Percentiles rank a stretch among this genome's conserved stretches.
Evolutionary conservation across 2,888 invertebrate genomes (phyloP).

Genomic region (Synanthedon tipuliformis): DNA sequence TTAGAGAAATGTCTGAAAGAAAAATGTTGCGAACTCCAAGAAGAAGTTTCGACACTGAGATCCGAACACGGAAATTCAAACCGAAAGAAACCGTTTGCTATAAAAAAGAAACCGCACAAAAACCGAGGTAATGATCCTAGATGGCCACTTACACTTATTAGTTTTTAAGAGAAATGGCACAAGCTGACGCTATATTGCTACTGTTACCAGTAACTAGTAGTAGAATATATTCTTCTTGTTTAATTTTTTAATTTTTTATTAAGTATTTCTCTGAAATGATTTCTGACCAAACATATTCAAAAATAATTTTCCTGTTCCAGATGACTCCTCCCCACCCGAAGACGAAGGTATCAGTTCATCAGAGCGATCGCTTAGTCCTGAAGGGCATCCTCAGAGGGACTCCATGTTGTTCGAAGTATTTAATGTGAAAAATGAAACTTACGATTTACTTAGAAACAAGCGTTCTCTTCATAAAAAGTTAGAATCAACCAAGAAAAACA

Average conservation of each 20-base stretch:
- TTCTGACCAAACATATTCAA: not conserved
- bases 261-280: not conserved
- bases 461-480: slow-evolving; percentile 49
- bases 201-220: no score
- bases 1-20: slow-evolving; percentile 81
- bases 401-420: slow-evolving; percentile 73
- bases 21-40: slow-evolving; percentile 79
- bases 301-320: slow-evolving; percentile 34
- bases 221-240: no score
- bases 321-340: slow-evolving; percentile 81
- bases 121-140: slow-evolving; percentile 44
- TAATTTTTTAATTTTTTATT: not conserved
- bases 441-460: slow-evolving; percentile 57
- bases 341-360: slow-evolving; percentile 91
- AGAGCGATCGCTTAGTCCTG: slow-evolving; percentile 82
- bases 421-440: slow-evolving; percentile 70
- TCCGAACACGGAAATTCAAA: slow-evolving; percentile 64
- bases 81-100: slow-evolving; percentile 57
- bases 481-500: slow-evolving; percentile 35
- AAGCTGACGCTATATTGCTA: no score
- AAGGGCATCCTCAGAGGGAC: slow-evolving; percentile 72
- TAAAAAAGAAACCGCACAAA: slow-evolving; percentile 63
- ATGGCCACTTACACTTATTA: no score
- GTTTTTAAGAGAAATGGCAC: no score
- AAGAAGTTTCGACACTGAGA: slow-evolving; percentile 75